Evolutionary conservation across 2,888 invertebrate species (phyloP), one percentile per base, ranked within the genome.

Genomic region (Aleiodes alternator): DNA sequence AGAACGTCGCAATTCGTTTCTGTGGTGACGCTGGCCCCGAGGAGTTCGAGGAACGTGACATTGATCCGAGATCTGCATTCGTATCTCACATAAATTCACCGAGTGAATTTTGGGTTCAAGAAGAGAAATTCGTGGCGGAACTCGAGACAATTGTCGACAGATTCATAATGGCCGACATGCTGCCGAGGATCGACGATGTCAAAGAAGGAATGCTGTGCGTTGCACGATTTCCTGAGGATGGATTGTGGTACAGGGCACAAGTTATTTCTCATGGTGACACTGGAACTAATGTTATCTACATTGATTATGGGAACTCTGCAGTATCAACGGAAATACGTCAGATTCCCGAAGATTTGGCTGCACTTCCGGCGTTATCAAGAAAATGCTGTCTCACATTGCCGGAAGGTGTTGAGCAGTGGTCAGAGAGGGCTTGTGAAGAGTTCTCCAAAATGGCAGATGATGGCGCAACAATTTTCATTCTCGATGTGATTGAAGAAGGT

Each of bases 31-130:
- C 84, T 11, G 84, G 84, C 0, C 82, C 83, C n/a, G 85, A 86
- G 31, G 86, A 86, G 55, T 80, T 85, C 34, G 74, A 86, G 59
- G 82, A 84, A n/a, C 73, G 82, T 12, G 86, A 85, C 86, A 55
- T 92, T 84, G 86, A 89, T 90, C 84, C 92, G 82, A 66, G 87
- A 80, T 92, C 92, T 9, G 94, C 94, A 11, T 93, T 92, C 84
- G 91, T 95, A 1, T 93, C 94, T 83, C 93, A 94, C 82, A 90
- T 93, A 0, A 93, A 93, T 83, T 93, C 94, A 0, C 91, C 94
- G 0, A 92, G 92, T 31, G 94, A 95, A 80, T 96, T 96, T 86
- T 95, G 95, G 90, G 91, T 96, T 7, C 95, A 94, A 80, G 88
- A 93, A 78, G 95, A 95, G 82, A 92, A 93, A n/a, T 90, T 91